These are phyloP conservation scores for Percopsis transmontana DNA, from an alignment of 2,113 vertebrate species.

Conservation along the genomic window DNA sequence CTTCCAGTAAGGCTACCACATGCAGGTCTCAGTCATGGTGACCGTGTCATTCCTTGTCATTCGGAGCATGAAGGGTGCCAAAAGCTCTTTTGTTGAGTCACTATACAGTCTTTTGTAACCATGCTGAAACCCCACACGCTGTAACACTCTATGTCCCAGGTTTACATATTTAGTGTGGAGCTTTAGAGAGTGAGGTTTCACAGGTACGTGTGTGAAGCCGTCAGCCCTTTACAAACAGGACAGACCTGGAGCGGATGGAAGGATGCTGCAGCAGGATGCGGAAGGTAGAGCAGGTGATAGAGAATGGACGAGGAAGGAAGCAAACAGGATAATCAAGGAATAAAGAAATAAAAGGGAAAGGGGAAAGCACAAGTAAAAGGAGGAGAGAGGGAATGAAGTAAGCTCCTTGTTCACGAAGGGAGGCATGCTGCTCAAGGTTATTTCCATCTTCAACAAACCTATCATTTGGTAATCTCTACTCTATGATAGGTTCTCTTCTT, in stretches of 20 bases:
- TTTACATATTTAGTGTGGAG: slow-evolving; percentile 49
- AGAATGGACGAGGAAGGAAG: slow-evolving; percentile 6
- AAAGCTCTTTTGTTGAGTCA: slow-evolving; percentile 47
- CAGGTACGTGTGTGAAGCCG: slow-evolving; percentile 33
- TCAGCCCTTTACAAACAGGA: slow-evolving; percentile 34
- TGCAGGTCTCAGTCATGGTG: slow-evolving; percentile 45
- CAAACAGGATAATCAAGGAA: not conserved
- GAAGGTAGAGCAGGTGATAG: not conserved
- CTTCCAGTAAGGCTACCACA: slow-evolving; percentile 48
- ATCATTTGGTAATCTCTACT: slow-evolving; percentile 6
- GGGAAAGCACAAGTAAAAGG: not conserved
- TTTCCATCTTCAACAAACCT: slow-evolving; percentile 43
- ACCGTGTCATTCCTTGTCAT: slow-evolving; percentile 32
- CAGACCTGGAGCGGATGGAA: slow-evolving; percentile 53
- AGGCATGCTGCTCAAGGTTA: slow-evolving; percentile 52
- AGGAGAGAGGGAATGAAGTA: slow-evolving; percentile 28
- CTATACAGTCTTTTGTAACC: slow-evolving; percentile 41
- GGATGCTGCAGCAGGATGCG: slow-evolving; percentile 21
- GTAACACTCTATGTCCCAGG: slow-evolving; percentile 50
- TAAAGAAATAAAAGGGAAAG: not conserved
- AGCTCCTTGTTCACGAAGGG: slow-evolving; percentile 8
- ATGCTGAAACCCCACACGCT: slow-evolving; percentile 44
- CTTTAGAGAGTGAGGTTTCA: slow-evolving; percentile 33
- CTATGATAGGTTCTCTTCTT: slow-evolving; percentile 16
- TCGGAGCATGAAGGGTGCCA: slow-evolving; percentile 46